Percentiles rank a stretch among this genome's conserved stretches.
Evolutionary conservation across 23 tunicate genomes (phyloP).

Genomic region (Styela clava): DNA sequence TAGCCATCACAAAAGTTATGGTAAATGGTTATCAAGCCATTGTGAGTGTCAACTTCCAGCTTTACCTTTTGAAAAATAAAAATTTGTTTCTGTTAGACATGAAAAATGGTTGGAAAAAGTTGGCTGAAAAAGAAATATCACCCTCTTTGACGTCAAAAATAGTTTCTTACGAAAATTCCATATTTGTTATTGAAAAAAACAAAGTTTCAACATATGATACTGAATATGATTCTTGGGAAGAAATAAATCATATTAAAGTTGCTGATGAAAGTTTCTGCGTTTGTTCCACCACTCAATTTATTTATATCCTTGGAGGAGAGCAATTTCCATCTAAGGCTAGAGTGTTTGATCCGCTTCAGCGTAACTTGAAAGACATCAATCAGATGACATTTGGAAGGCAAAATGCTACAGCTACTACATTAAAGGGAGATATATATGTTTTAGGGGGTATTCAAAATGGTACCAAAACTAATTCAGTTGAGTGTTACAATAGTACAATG

Average conservation of each 20-base stretch:
- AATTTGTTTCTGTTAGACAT: background rate
- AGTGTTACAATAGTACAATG: background rate
- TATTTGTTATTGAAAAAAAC: background rate
- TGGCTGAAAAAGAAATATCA: background rate
- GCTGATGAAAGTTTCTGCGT: background rate
- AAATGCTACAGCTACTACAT: background rate
- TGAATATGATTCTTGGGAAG: background rate
- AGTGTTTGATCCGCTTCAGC: background rate
- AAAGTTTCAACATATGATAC: background rate
- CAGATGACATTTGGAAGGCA: background rate
- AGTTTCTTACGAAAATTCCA: background rate
- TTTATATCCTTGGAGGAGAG: background rate
- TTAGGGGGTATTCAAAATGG: background rate
- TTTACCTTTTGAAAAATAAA: background rate
- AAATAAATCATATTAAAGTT: background rate
- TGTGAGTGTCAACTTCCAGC: background rate
- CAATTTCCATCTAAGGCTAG: background rate
- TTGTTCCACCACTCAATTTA: background rate
- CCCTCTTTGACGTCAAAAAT: background rate
- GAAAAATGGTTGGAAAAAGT: background rate
- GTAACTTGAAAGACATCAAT: background rate
- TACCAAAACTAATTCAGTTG: background rate
- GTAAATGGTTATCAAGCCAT: background rate
- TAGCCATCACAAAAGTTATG: background rate
- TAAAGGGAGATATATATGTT: background rate